Evolutionary conservation across 2,888 invertebrate species (phyloP), one percentile per base, ranked within the genome.

Genomic region (Alloplasta piceator): DNA sequence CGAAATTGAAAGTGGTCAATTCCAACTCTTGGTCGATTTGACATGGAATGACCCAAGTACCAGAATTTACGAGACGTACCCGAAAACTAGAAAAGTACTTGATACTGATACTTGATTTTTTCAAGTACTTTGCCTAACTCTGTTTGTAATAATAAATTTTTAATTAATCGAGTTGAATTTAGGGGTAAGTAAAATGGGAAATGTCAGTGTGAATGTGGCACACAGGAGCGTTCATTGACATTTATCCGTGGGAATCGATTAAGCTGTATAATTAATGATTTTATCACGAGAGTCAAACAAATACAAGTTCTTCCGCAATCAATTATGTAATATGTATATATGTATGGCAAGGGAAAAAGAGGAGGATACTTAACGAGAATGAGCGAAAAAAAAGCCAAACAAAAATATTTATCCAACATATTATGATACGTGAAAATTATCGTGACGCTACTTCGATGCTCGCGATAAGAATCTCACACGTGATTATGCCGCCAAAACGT

Each of bases 181-280:
- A 26, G 26, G 26, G 26, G 26, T 26, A 26, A 26, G 26, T 26
- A 26, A 6, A 52, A 52, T 5, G 16, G 7, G 14, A 16, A 52
- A 52, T 52, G 16, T 52, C 9, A 12, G 4, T 48, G n/a, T 48
- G 10, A 48, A 10, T 48, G 48, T 10, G 48, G 48, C 5, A 0
- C n/a, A 36, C n/a, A 58, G 12, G 58, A 58, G 36, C 6, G 39
- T 52, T 12, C n/a, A 61, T 63, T n/a, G n/a, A 16, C 9, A 46
- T 46, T 26, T 26, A 26, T 46, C 16, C 26, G 10, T 14, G 36
- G 43, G 16, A 4, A 63, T 46, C 46, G n/a, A 63, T 63, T 26
- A 43, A n/a, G 26, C 46, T 63, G 46, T 63, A 48, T 26, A 41
- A 58, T 71, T 50, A 58, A 77, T 50, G 60, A 77, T 77, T 64